Base-by-base conservation (phyloP, 2,797 vertebrate genomes). In the Iguana delicatissima region DNA sequence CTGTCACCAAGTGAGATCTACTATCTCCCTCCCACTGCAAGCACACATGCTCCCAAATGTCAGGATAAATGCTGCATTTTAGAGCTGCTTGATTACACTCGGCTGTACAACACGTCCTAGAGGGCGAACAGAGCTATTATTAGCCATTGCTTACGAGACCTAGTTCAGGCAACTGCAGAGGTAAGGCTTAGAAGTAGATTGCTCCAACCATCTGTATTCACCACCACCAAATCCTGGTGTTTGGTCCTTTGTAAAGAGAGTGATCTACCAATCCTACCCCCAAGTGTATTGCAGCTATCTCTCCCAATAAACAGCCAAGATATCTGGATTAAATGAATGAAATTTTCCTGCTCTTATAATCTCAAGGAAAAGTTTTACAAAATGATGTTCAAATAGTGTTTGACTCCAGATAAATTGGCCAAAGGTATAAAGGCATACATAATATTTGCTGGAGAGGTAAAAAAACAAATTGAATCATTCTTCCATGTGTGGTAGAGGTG, bases 121-220 rank as follows among this genome's bases (percentile, higher is more conserved):
- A 86, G 74, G 85, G 84, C 50, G 55, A 89, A 38, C 52, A 0
- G 85, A 87, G 88, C 80, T 92, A 84, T 87, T 89, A 79, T 89
- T 87, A 92, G 85, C 88, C 32, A 1, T 26, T 22, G 52, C 73
- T 87, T 79, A 24, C 59, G 72, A 91, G n/a, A 42, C 73, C 84
- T 85, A 72, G 52, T 52, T 22, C 76, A 59, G 29, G 50, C 88
- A 84, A 77, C 64, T 80, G 73, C 88, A 84, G 73, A 79, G 32
- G 73, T 59, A 38, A 62, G 59, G 52, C 52, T 69, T 69, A 80
- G 85, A 79, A 83, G 29, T 13, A 83, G 89, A 42, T 80, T 12
- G 85, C 80, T 55, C 72, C n/a, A 29, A 18, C 20, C 24, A 24
- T 38, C 26, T 8, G 77, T 5, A 16, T 57, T 80, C 20, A 12